These are phyloP conservation scores for Etheostoma perlongum DNA, from an alignment of 2,797 vertebrate species.

Conservation along the genomic window DNA sequence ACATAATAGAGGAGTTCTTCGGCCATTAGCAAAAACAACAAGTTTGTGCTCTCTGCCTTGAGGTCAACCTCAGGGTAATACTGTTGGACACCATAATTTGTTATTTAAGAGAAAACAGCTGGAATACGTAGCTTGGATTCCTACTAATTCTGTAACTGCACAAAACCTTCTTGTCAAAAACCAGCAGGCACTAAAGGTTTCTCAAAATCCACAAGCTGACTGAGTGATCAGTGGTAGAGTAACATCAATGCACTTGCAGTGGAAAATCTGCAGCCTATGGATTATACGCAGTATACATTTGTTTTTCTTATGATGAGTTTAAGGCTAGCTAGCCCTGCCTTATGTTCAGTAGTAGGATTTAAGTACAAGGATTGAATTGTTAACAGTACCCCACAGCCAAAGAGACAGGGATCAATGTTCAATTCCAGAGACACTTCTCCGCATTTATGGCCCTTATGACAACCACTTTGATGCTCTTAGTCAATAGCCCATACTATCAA, in stretches of 20 bases:
- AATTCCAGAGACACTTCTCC: constrained; percentile 44
- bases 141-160: constrained; percentile 15
- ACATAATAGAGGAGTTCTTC: not conserved
- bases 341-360: constrained; percentile 11
- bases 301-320: constrained; percentile 19
- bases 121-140: constrained; percentile 27
- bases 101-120: constrained; percentile 23
- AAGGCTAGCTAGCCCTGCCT: not conserved
- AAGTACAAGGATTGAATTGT: constrained; percentile 27
- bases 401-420: constrained; percentile 59
- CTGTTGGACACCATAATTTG: constrained; percentile 1
- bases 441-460: constrained; percentile 65
- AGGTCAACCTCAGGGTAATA: constrained; percentile 9
- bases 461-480: constrained; percentile 57
- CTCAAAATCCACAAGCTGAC: constrained; percentile 1
- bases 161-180: constrained; percentile 14
- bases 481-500: constrained; percentile 72
- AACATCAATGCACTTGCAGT: not conserved
- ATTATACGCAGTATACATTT: not conserved
- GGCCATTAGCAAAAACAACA: not conserved
- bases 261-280: not conserved
- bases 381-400: constrained; percentile 31
- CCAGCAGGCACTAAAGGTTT: constrained; percentile 2
- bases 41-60: constrained; percentile 6
- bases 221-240: not conserved